Evolutionary conservation across 2,888 invertebrate genomes (phyloP), one percentile per base, ranked within the genome.

Genomic region (Lamproptera curius): DNA sequence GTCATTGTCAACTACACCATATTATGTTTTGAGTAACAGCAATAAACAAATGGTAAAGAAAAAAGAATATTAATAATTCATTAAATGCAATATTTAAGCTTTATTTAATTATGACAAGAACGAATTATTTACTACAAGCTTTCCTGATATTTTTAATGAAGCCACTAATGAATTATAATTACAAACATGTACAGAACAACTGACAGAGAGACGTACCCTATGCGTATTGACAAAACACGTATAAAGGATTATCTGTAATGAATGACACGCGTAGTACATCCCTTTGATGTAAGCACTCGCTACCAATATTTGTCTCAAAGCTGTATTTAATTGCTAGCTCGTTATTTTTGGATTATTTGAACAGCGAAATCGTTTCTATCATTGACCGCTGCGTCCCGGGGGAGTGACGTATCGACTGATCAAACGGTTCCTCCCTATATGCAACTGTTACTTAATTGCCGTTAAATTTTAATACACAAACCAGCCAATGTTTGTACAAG

Each of bases 281-380:
- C 68, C 81, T 84, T 85, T 85, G 83, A 85, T 76, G 76, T 76
- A 57, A 62, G 61, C 61, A 65, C 61, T 61, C 58, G 62, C 63
- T 61, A 51, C 57, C 62, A 51, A 63, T 76, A 69, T 77, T 69
- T 77, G 76, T 80, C 82, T 79, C 75, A 76, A 82, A 79, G 78
- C 79, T 72, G 70, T 65, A 70, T 84, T 83, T 85, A 86, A 87
- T 85, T 84, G 77, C 84, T 76, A 70, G 68, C 81, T 87, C 85
- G 81, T 87, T 87, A 87, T 85, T 86, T 82, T 72, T 70, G 86
- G 87, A 87, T 86, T 87, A 87, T 85, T 84, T 85, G 75, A 79
- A 79, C 70, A 74, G 65, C 51, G 57, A 60, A 67, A 68, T 59
- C 62, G 67, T 63, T 76, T 76, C 75, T 77, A 74, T 69, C 61